Percentiles rank a stretch among this genome's conserved stretches.
phyloP scores from a whole-genome alignment of 1,140 invertebrate species.

The Hyposmocoma kahamanoa region DNA sequence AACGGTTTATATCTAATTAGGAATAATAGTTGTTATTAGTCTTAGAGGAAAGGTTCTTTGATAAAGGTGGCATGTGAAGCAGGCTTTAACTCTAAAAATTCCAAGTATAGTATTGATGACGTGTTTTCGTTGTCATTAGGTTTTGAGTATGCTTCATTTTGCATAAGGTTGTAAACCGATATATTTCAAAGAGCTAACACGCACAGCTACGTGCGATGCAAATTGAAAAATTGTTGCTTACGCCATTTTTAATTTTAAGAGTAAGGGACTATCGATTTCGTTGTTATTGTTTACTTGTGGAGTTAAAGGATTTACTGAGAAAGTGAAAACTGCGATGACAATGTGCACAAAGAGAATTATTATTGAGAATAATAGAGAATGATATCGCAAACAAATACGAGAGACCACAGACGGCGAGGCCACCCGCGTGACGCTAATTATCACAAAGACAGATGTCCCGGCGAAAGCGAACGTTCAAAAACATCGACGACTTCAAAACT shows the following conservation, averaged over 20 bases:
- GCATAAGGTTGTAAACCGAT: too few species aligned
- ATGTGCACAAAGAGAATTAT: conserved; percentile 42
- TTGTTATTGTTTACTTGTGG: conserved; percentile 34
- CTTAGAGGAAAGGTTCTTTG: too few species aligned
- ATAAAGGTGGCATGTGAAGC: too few species aligned
- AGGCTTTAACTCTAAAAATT: too few species aligned
- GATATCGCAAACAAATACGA: conserved; percentile 14
- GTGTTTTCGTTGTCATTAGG: too few species aligned
- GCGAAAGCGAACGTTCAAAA: conserved; percentile 52
- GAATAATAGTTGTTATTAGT: too few species aligned
- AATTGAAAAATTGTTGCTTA: too few species aligned
- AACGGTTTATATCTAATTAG: too few species aligned
- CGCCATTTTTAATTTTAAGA: not conserved
- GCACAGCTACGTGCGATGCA: too few species aligned
- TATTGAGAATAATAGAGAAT: conserved; percentile 41
- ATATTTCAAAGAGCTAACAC: too few species aligned
- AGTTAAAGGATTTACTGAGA: conserved; percentile 46
- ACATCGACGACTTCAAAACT: conserved; percentile 53
- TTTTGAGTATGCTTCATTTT: too few species aligned
- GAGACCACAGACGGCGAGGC: conserved; percentile 27
- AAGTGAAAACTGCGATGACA: conserved; percentile 61
- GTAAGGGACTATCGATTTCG: conserved; percentile 40
- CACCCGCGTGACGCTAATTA: conserved; percentile 55
- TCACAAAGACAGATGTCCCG: conserved; percentile 53
- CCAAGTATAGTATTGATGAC: too few species aligned